Percentiles rank a stretch among this genome's conserved stretches.
phyloP scores from a whole-genome alignment of 2,113 vertebrate genomes.

The Lonchura striata region DNA sequence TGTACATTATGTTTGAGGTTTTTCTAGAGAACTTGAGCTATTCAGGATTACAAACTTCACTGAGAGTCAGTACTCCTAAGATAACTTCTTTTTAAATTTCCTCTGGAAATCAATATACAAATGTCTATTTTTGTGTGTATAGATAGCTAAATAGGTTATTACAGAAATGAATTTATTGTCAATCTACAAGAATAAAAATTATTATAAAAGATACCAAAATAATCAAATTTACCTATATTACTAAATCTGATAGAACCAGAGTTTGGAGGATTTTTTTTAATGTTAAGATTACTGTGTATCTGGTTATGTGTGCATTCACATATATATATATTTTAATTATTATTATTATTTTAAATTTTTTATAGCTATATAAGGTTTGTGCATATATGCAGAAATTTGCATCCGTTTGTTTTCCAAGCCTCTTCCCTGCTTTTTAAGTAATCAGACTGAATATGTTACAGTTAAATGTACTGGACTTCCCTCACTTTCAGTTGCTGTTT shows the following conservation, averaged over 20 bases:
- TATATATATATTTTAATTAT: too few species aligned
- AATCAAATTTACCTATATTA: background rate
- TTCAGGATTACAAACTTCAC: background rate
- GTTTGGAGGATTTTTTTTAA: background rate
- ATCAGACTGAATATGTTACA: background rate
- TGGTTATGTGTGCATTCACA: background rate
- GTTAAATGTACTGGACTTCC: background rate
- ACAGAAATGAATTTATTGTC: background rate
- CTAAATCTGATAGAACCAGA: background rate
- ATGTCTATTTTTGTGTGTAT: background rate
- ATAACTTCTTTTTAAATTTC: background rate
- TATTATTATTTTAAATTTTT: too few species aligned
- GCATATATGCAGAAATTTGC: background rate
- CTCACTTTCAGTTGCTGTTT: background rate
- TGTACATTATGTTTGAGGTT: background rate
- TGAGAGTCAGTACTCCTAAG: background rate
- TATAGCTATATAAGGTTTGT: background rate
- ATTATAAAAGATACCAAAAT: background rate
- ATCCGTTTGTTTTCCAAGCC: background rate
- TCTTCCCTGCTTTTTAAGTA: background rate
- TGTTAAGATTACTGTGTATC: background rate
- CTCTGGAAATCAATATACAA: background rate
- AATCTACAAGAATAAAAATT: background rate
- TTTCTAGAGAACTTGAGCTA: background rate
- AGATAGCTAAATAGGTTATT: background rate